Conservation (phyloP, 2,797 vertebrate species). For the Pangasius mekongensis region DNA sequence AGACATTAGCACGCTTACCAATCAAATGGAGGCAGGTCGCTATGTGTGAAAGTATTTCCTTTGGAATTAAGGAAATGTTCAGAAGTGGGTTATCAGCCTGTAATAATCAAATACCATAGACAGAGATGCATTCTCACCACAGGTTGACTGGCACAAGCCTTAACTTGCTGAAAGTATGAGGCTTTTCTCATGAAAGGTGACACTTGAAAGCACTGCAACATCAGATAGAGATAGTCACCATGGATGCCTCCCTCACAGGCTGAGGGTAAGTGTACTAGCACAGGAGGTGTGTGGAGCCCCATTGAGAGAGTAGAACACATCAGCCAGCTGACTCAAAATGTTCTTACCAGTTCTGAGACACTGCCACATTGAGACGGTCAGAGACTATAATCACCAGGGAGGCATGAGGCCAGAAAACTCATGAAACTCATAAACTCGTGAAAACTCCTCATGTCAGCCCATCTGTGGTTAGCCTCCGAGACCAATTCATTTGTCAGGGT, state of each 20-base stretch:
- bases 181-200: not conserved
- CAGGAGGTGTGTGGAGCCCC: not conserved
- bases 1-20: not conserved
- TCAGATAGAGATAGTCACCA: constrained; percentile 9
- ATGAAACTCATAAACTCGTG: not conserved
- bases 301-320: not conserved
- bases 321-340: not conserved
- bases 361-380: not conserved
- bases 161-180: not conserved
- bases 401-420: not conserved
- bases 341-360: not conserved
- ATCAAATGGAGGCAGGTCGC: not conserved
- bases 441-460: not conserved
- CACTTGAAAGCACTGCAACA: not conserved
- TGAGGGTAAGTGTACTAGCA: not conserved
- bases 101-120: not conserved
- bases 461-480: not conserved
- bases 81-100: constrained; percentile 1
- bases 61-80: not conserved
- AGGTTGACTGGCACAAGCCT: not conserved
- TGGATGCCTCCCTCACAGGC: not conserved
- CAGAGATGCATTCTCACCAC: not conserved
- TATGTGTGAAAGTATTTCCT: not conserved
- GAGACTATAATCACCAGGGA: not conserved
- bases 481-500: not conserved